These are phyloP conservation scores for Galaxea fascicularis DNA, from an alignment of 92 coral and sea anemone genomes.

Conservation along the genomic window DNA sequence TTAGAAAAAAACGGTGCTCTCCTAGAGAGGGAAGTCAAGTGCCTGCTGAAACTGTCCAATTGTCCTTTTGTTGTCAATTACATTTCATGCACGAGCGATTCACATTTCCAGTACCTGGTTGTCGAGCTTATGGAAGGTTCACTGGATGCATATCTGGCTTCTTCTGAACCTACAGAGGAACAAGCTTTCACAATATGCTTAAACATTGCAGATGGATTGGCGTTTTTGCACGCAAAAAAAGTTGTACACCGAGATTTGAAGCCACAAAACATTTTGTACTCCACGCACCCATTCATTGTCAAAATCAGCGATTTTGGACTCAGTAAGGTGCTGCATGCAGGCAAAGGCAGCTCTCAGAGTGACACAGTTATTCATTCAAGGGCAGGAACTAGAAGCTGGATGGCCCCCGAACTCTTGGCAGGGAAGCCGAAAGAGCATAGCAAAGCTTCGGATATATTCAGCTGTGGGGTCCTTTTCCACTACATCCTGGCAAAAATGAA, in stretches of 20 bases:
- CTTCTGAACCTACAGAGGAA: not conserved
- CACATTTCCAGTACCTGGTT: conserved; percentile 57
- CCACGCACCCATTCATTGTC: conserved; percentile 15
- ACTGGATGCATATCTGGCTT: conserved; percentile 45
- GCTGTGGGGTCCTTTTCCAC: conserved; percentile 54
- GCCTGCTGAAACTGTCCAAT: conserved; percentile 36
- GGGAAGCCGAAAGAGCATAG: conserved; percentile 8
- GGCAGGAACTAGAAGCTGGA: conserved; percentile 67
- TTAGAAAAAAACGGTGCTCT: not conserved
- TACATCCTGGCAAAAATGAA: conserved; percentile 52
- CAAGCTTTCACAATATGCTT: conserved; percentile 24
- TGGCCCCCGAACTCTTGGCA: conserved; percentile 63
- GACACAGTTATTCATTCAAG: conserved; percentile 27
- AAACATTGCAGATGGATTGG: conserved; percentile 31
- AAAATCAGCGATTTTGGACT: conserved; percentile 65
- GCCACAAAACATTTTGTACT: conserved; percentile 62
- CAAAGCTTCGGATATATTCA: conserved; percentile 48
- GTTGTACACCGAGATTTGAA: conserved; percentile 70
- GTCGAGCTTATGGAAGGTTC: conserved; percentile 69
- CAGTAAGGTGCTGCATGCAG: conserved; percentile 26
- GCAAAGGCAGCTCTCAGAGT: not conserved
- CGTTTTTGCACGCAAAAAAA: conserved; percentile 36
- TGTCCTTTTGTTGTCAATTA: conserved; percentile 60
- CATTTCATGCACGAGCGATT: conserved; percentile 27
- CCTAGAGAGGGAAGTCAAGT: conserved; percentile 47